Evolutionary conservation across 2,113 vertebrate species (phyloP).

Genomic region (Nerophis lumbriciformis): DNA sequence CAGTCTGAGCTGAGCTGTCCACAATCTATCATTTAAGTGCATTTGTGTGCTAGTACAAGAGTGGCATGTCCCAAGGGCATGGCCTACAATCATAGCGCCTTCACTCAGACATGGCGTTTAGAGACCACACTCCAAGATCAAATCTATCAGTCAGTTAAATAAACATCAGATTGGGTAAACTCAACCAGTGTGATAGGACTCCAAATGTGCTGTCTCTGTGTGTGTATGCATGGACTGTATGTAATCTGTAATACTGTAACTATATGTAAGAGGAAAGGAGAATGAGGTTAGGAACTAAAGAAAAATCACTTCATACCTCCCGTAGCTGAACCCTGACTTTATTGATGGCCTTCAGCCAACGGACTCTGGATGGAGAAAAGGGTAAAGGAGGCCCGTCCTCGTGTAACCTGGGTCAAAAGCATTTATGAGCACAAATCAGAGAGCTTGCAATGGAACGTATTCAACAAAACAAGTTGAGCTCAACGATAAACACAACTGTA

Average conservation of each 20-base stretch:
- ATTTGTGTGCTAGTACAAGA: too few species aligned
- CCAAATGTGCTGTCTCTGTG: neutral
- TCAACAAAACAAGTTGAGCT: neutral
- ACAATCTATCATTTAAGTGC: too few species aligned
- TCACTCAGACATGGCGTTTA: too few species aligned
- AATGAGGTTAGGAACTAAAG: neutral
- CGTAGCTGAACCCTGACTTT: slow-evolving; percentile 89
- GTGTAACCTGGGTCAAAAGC: slow-evolving; percentile 51
- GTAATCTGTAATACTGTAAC: neutral
- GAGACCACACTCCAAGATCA: too few species aligned
- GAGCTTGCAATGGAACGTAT: neutral
- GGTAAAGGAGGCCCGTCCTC: slow-evolving; percentile 73
- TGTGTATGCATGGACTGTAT: neutral
- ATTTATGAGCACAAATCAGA: neutral
- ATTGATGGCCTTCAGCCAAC: slow-evolving; percentile 91
- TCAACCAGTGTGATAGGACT: slow-evolving; percentile 56
- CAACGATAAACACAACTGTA: slow-evolving; percentile 12
- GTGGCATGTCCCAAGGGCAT: too few species aligned
- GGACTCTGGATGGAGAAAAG: slow-evolving; percentile 81
- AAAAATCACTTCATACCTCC: slow-evolving; percentile 77
- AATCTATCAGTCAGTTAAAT: too few species aligned
- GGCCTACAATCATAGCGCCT: too few species aligned
- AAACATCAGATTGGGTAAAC: slow-evolving; percentile 47
- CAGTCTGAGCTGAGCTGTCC: too few species aligned
- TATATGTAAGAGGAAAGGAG: neutral